Percentiles rank a stretch among this genome's conserved stretches.
phyloP scores from a whole-genome alignment of 1,140 invertebrate genomes.

The Apis florea region DNA sequence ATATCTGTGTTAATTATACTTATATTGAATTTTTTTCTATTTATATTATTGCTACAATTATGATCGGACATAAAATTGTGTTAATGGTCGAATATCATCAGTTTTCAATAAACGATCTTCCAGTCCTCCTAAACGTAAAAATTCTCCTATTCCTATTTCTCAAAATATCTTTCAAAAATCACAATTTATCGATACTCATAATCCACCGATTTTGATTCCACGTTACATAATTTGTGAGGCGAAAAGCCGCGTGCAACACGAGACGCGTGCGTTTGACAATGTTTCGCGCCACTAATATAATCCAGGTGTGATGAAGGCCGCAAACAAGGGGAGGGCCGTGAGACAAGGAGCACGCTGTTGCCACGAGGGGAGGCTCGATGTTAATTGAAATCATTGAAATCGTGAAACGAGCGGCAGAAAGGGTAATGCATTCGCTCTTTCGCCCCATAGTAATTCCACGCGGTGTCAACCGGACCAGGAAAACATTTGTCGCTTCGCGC shows the following conservation, averaged over 20 bases:
- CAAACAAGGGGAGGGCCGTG: constrained; percentile 19
- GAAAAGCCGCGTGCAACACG: neutral
- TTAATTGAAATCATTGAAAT: constrained; percentile 75
- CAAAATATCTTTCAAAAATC: too few species aligned
- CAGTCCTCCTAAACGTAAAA: too few species aligned
- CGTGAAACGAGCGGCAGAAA: constrained; percentile 51
- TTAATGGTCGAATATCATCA: too few species aligned
- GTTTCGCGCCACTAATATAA: constrained; percentile 36
- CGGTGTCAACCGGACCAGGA: constrained; percentile 17
- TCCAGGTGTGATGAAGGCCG: constrained; percentile 13
- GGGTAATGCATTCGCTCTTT: constrained; percentile 12
- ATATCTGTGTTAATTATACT: too few species aligned
- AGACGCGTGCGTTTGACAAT: constrained; percentile 43
- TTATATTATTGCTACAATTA: too few species aligned
- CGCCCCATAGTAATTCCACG: constrained; percentile 16
- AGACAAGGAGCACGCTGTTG: neutral
- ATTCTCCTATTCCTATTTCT: too few species aligned
- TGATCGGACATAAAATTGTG: too few species aligned
- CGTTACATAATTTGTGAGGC: neutral
- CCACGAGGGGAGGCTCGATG: constrained; percentile 25
- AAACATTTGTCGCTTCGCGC: constrained; percentile 37
- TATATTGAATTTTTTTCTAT: too few species aligned
- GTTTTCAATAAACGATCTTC: too few species aligned
- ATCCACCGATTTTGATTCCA: neutral
- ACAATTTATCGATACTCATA: constrained; percentile 23